These are phyloP conservation scores for Paradoxurus hermaphroditus DNA, from an alignment of 2,113 vertebrate genomes.

Conservation along the genomic window DNA sequence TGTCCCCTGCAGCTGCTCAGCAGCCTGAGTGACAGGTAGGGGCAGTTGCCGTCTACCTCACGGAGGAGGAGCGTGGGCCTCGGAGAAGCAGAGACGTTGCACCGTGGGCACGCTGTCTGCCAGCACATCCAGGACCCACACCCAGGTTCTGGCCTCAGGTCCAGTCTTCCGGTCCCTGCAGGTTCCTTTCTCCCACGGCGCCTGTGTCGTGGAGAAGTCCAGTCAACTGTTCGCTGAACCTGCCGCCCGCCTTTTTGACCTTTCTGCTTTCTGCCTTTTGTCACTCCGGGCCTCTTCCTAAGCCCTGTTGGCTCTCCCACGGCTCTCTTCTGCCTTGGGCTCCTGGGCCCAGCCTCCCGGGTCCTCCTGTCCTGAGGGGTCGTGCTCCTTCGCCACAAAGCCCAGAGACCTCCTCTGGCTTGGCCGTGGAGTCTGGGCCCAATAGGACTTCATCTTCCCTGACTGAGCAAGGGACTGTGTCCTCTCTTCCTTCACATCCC, in stretches of 20 bases:
- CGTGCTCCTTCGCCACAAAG: accelerated
- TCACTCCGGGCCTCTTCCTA: accelerated
- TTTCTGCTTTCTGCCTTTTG: background rate
- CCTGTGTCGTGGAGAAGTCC: background rate
- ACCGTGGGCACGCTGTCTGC: accelerated
- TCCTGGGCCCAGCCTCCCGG: background rate
- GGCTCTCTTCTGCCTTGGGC: background rate
- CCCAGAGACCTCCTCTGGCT: accelerated
- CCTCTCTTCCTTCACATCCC: background rate
- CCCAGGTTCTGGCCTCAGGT: background rate
- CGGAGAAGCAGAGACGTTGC: background rate
- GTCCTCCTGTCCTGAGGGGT: background rate
- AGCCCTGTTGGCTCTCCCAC: accelerated
- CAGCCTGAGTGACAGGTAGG: background rate
- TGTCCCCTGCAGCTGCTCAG: accelerated
- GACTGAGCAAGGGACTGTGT: background rate
- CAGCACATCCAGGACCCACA: background rate
- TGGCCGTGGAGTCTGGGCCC: background rate
- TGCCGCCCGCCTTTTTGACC: background rate
- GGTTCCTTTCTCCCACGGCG: background rate
- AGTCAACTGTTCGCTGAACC: background rate
- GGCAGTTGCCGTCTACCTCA: background rate
- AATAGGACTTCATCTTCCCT: background rate
- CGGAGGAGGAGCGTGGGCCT: background rate
- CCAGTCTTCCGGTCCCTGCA: background rate